These are phyloP conservation scores for Hippoglossus hippoglossus DNA, from an alignment of 2,797 vertebrate genomes.

Conservation along the genomic window DNA sequence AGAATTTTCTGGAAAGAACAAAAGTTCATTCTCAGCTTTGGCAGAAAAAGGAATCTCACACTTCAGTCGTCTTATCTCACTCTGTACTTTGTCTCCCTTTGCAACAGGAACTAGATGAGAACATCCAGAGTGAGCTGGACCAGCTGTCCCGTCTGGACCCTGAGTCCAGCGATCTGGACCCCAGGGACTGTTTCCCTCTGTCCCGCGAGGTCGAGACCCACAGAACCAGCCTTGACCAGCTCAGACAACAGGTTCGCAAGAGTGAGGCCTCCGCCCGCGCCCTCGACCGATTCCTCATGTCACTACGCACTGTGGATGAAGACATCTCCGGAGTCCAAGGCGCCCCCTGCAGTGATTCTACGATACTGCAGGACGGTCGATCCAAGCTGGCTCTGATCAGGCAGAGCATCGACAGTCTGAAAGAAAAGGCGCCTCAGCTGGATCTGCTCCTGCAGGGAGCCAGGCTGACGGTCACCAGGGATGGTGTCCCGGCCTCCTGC, in stretches of 20 bases:
- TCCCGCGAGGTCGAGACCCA: slow-evolving; percentile 84
- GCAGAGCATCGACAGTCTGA: slow-evolving; percentile 82
- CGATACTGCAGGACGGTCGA: slow-evolving; percentile 66
- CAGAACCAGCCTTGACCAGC: slow-evolving; percentile 86
- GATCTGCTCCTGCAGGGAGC: slow-evolving; percentile 86
- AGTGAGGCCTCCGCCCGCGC: slow-evolving; percentile 84
- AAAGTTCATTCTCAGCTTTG: not conserved
- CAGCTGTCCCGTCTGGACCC: slow-evolving; percentile 79
- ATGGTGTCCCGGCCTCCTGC: slow-evolving; percentile 73
- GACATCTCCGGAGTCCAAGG: slow-evolving; percentile 71
- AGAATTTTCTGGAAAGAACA: too few species aligned
- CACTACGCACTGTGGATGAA: slow-evolving; percentile 82
- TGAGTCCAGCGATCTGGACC: slow-evolving; percentile 83
- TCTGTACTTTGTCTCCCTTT: not conserved
- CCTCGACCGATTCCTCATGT: slow-evolving; percentile 89
- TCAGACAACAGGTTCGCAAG: slow-evolving; percentile 84
- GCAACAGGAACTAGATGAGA: slow-evolving; percentile 80
- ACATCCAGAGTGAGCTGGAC: slow-evolving; percentile 86
- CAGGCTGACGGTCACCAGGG: slow-evolving; percentile 82
- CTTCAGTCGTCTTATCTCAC: too few species aligned
- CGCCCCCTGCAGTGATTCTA: slow-evolving; percentile 58
- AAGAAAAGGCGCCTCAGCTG: slow-evolving; percentile 86
- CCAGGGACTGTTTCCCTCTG: slow-evolving; percentile 82
- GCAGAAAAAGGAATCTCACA: not conserved
- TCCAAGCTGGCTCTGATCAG: slow-evolving; percentile 71